A percentile compares a stretch with the other conserved stretches of the same genome.
Conservation (phyloP, 2,888 invertebrate genomes). For the Autographa pulchrina region DNA sequence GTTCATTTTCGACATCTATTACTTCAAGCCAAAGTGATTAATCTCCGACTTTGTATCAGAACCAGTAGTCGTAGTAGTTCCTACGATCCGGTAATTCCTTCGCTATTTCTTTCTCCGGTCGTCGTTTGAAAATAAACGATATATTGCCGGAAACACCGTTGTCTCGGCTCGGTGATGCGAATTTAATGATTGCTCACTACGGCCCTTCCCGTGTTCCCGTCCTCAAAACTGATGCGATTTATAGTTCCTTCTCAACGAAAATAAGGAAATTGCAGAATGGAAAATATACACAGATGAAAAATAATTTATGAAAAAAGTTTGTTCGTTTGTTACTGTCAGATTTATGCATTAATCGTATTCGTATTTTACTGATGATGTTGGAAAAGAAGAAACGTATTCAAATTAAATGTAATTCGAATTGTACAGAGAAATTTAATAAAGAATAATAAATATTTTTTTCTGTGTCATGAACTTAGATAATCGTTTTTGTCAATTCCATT, state of each 20-base stretch:
- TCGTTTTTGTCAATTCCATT: too few relatives aligned
- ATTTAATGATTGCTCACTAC: constrained; percentile 70
- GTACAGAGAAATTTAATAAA: too few relatives aligned
- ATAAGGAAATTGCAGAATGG: constrained; percentile 43
- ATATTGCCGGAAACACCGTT: constrained; percentile 59
- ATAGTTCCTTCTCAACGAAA: constrained; percentile 36
- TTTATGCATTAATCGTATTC: constrained; percentile 1
- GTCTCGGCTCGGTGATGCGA: constrained; percentile 69
- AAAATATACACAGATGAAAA: constrained; percentile 1
- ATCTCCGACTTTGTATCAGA: neutral
- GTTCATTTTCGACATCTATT: neutral
- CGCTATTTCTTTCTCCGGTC: constrained; percentile 63
- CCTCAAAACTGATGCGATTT: constrained; percentile 41
- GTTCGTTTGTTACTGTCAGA: constrained; percentile 5
- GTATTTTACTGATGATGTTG: neutral
- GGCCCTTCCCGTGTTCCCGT: constrained; percentile 53
- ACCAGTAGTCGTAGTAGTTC: constrained; percentile 45
- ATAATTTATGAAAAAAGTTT: neutral
- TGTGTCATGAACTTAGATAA: too few relatives aligned
- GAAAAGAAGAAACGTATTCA: neutral
- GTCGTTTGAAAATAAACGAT: constrained; percentile 63
- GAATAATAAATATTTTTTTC: too few relatives aligned
- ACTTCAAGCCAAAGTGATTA: neutral
- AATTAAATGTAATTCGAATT: neutral
- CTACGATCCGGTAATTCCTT: constrained; percentile 62